Evolutionary conservation across 2,888 invertebrate genomes (phyloP).

Genomic region (Neria commutata): DNA sequence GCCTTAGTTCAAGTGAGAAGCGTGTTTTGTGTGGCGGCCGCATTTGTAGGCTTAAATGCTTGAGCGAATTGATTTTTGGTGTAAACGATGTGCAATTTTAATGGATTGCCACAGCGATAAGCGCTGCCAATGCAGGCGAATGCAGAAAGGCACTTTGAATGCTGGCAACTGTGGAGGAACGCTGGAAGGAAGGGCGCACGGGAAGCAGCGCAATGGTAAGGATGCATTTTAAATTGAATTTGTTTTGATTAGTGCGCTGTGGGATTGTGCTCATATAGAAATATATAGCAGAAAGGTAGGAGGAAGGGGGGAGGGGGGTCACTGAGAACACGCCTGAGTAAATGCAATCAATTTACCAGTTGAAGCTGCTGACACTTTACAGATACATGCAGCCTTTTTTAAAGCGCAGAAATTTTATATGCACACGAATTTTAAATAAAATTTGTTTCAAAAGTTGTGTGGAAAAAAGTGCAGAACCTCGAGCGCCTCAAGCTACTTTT

Average conservation of each 20-base stretch:
- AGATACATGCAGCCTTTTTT: not conserved
- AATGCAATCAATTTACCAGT: not conserved
- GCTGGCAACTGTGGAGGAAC: not conserved
- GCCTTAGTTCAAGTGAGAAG: constrained; percentile 13
- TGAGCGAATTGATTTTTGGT: constrained; percentile 62
- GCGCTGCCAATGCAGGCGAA: constrained; percentile 26
- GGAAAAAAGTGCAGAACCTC: too few relatives aligned
- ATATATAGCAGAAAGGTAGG: too few relatives aligned
- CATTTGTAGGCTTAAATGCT: constrained; percentile 60
- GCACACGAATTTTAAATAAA: not conserved
- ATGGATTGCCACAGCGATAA: constrained; percentile 61
- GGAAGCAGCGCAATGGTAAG: constrained; percentile 6
- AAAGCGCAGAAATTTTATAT: not conserved
- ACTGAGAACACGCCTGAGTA: not conserved
- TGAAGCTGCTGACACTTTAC: not conserved
- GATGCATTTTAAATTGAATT: constrained; percentile 49
- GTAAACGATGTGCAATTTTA: constrained; percentile 63
- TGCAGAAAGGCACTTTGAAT: not conserved
- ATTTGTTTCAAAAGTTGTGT: not conserved
- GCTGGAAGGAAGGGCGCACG: constrained; percentile 15
- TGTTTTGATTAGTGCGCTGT: constrained; percentile 47
- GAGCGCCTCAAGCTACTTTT: constrained; percentile 22
- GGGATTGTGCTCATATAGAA: too few relatives aligned
- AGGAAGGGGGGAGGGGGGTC: not conserved
- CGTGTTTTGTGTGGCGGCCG: constrained; percentile 22